Conservation (phyloP, 2,888 invertebrate genomes). For the Eucriotettix oculatus region DNA sequence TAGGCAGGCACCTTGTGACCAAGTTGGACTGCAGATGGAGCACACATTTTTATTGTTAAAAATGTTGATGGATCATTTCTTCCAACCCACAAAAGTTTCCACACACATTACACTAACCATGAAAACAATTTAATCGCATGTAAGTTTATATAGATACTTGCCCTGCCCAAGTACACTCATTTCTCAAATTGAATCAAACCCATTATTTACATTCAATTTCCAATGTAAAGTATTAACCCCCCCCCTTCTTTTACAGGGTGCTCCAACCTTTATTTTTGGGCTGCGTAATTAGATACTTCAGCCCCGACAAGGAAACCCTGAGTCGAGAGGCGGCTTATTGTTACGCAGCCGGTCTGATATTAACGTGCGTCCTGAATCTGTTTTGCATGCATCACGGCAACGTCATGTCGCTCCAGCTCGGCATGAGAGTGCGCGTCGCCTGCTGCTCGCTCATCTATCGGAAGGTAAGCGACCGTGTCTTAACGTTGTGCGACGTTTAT, state of each 20-base stretch:
- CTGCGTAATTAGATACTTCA: conserved; percentile 47
- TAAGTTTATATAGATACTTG: too few relatives aligned
- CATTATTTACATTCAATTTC: too few relatives aligned
- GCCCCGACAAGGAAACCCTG: conserved; percentile 29
- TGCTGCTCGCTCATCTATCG: conserved; percentile 66
- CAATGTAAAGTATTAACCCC: too few relatives aligned
- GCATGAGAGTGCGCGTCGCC: conserved; percentile 62
- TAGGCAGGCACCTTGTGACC: too few relatives aligned
- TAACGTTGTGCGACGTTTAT: neutral
- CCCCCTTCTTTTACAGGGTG: conserved; percentile 12
- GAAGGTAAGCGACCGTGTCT: conserved; percentile 41
- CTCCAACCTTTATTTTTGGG: conserved; percentile 46
- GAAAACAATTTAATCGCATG: too few relatives aligned
- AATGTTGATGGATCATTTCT: too few relatives aligned
- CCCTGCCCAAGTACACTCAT: too few relatives aligned
- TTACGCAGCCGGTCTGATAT: conserved; percentile 43
- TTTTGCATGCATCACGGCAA: conserved; percentile 43
- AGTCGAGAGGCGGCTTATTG: conserved; percentile 41
- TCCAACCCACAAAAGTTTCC: too few relatives aligned
- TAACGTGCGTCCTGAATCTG: conserved; percentile 37
- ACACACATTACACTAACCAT: too few relatives aligned
- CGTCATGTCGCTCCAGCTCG: conserved; percentile 42
- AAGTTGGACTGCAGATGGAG: too few relatives aligned
- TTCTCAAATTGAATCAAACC: too few relatives aligned
- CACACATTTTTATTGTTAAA: too few relatives aligned